Base-by-base conservation (phyloP, 2,888 invertebrate species). In the Toxonevra muliebris region DNA sequence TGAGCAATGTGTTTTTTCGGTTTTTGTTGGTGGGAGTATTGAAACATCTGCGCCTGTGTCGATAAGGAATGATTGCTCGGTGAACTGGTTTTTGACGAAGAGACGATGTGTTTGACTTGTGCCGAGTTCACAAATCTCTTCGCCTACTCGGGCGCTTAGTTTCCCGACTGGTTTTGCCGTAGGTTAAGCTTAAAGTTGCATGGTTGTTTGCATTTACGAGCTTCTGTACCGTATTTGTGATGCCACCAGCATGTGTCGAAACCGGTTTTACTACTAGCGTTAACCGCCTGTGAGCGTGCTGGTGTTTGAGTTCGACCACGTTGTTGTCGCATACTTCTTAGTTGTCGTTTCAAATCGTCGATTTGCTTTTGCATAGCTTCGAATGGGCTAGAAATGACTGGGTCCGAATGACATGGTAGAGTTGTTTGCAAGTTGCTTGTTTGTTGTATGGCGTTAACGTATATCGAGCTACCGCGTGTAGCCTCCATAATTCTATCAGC, bases 161-260 rank as follows among this genome's bases (percentile, higher is more conserved):
- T 67, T n/a, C n/a, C n/a, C n/a, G n/a, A 19, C 12, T 13, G 17
- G 52, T 50, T 41, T 1, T 13, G 8, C 12, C 42, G n/a, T n/a
- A 30, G 13, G 30, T 10, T 43, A 1, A 10, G 50, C 48, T 15
- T 40, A n/a, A 48, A 65, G 1, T 54, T 54, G 19, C 71, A 73
- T 5, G 69, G 69, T n/a, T 57, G 30, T 15, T 61, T 65, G 65
- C 71, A 72, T 12, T 70, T 69, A 15, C 53, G 63, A 11, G 69
- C 70, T 9, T 70, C 63, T 8, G 52, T n/a, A 1, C 70, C 69
- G 30, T 55, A 66, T 52, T 59, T 48, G 30, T 42, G 17, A 40
- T 73, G 69, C 40, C 72, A 71, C 71, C 71, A 72, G 52, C 73
- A 74, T n/a, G n/a, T n/a, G n/a, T n/a, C n/a, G n/a, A n/a, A n/a